A percentile compares a stretch with the other conserved stretches of the same genome.
Conservation (phyloP, 1,140 invertebrate species). For the Steinernema feltiae region DNA sequence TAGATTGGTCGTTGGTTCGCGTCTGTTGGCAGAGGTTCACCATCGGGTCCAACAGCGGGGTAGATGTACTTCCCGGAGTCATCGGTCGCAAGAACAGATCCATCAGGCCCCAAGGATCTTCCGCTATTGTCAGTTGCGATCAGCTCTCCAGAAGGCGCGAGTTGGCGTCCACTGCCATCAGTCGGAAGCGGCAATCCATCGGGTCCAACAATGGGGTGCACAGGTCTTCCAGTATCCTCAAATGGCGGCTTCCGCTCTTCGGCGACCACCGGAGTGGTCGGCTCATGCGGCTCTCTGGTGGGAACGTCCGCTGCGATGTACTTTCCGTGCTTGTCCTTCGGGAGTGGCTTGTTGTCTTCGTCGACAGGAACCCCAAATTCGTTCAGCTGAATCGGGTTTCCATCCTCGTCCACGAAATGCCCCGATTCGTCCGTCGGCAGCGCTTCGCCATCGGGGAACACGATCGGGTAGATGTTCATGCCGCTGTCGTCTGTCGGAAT, state of each 20-base stretch:
- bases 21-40: slow-evolving; percentile 20
- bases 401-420: slow-evolving; percentile 17
- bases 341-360: neutral
- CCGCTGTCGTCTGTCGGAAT: slow-evolving; percentile 24
- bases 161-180: slow-evolving; percentile 13
- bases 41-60: slow-evolving; percentile 25
- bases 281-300: neutral
- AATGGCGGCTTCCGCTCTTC: too few relatives aligned
- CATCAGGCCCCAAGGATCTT: slow-evolving; percentile 30
- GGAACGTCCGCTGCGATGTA: neutral
- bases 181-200: slow-evolving; percentile 36
- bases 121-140: slow-evolving; percentile 14
- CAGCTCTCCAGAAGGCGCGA: neutral
- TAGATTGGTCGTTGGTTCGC: slow-evolving; percentile 12
- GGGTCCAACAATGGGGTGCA: slow-evolving; percentile 23
- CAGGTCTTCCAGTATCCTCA: slow-evolving; percentile 8
- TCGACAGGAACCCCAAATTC: neutral
- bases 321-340: slow-evolving; percentile 1
- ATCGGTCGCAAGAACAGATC: slow-evolving; percentile 25
- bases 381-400: slow-evolving; percentile 13
- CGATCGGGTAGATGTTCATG: slow-evolving; percentile 19
- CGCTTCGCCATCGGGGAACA: slow-evolving; percentile 10
- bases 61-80: slow-evolving; percentile 27
- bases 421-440: slow-evolving; percentile 23
- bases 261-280: neutral